Conservation (phyloP, 2,797 vertebrate species). For the Falco concolor region DNA sequence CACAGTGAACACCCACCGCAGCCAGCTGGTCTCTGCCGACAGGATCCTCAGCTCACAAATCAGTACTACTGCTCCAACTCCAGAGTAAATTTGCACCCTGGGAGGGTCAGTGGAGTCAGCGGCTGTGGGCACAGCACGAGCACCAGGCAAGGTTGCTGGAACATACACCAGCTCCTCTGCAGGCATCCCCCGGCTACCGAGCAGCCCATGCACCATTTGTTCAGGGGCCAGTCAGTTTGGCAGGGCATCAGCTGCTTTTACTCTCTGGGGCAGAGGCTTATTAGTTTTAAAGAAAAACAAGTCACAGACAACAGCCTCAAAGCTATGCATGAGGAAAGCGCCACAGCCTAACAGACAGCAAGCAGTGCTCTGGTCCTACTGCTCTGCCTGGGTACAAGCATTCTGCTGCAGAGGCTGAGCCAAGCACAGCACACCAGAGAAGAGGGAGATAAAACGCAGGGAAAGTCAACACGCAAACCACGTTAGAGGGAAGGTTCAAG, state of each 20-base stretch:
- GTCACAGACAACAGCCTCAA: neutral
- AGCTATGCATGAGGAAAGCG: neutral
- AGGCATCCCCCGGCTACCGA: neutral
- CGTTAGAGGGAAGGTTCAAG: neutral
- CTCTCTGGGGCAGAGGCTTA: neutral
- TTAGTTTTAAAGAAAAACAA: neutral
- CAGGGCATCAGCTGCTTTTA: neutral
- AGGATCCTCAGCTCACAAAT: neutral
- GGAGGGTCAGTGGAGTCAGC: neutral
- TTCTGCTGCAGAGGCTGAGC: neutral
- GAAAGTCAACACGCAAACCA: neutral
- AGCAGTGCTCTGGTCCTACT: neutral
- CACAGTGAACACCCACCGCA: neutral
- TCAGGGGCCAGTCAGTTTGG: neutral
- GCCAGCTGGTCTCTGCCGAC: neutral
- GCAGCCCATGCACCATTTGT: neutral
- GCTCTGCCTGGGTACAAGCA: neutral
- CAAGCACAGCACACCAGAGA: neutral
- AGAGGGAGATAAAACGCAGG: neutral
- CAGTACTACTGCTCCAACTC: neutral
- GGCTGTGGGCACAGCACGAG: neutral
- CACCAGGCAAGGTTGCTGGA: neutral
- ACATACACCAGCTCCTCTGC: neutral
- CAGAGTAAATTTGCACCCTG: fast-evolving
- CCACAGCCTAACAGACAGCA: neutral